These are phyloP conservation scores for Sinohyriopsis cumingii DNA, from an alignment of 2,888 invertebrate genomes.

Conservation along the genomic window DNA sequence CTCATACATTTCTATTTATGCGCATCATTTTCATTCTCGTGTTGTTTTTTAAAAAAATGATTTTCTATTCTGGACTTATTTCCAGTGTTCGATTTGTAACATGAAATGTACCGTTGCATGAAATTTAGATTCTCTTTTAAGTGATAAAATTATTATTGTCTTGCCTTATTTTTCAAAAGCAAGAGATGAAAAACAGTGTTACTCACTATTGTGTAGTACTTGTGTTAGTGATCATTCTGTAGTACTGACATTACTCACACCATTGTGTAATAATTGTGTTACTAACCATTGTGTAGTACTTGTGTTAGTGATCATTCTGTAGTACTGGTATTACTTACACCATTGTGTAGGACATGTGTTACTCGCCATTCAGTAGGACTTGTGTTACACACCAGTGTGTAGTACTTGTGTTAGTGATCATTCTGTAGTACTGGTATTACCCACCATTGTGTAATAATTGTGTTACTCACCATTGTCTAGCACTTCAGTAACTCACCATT, in stretches of 20 bases:
- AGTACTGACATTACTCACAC: conserved; percentile 17
- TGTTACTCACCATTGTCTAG: background rate
- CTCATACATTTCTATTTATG: no score
- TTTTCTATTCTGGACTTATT: no score
- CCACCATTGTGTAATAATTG: background rate
- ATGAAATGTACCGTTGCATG: no score
- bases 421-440: conserved; percentile 23
- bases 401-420: conserved; percentile 7
- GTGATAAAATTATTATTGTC: no score
- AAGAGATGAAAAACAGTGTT: background rate
- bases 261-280: background rate
- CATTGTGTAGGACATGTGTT: background rate
- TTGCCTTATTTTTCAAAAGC: no score
- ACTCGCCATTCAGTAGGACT: background rate
- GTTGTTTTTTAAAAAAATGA: no score
- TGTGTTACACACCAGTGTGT: background rate
- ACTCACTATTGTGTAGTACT: background rate
- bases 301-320: conserved; percentile 15
- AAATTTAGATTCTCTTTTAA: no score
- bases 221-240: conserved; percentile 15
- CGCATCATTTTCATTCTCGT: no score
- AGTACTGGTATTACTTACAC: conserved; percentile 18
- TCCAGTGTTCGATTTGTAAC: no score
- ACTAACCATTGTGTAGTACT: background rate
- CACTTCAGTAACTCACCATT: conserved; percentile 14